These are phyloP conservation scores for Odocoileus hemionus DNA, from an alignment of 2,113 vertebrate species.

Conservation along the genomic window DNA sequence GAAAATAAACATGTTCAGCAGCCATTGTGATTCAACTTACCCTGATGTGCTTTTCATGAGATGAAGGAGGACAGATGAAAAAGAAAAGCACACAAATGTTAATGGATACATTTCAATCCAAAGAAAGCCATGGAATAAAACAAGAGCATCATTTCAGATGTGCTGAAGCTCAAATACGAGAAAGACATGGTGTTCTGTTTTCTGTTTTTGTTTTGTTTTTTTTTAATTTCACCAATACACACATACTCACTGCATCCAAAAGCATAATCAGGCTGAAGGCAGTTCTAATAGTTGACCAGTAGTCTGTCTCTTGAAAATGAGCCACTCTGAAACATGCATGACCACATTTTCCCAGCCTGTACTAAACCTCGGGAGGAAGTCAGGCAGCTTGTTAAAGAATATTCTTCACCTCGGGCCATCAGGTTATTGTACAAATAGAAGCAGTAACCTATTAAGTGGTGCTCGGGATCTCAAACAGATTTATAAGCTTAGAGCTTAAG, in stretches of 20 bases:
- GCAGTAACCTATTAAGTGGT: background rate
- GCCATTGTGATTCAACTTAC: slow-evolving; percentile 89
- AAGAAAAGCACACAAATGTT: slow-evolving; percentile 96
- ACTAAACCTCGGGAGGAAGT: slow-evolving; percentile 8
- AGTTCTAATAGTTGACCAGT: slow-evolving; percentile 40
- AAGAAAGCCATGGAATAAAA: slow-evolving; percentile 77
- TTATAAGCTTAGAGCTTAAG: background rate
- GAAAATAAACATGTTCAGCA: slow-evolving; percentile 87
- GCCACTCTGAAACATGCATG: slow-evolving; percentile 69
- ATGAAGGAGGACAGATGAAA: slow-evolving; percentile 89
- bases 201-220: background rate
- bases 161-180: slow-evolving; percentile 56
- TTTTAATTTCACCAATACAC: background rate
- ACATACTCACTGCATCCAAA: slow-evolving; percentile 50
- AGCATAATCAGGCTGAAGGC: slow-evolving; percentile 4
- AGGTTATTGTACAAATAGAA: background rate
- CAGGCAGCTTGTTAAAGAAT: background rate
- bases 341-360: slow-evolving; percentile 63
- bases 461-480: background rate
- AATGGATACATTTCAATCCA: slow-evolving; percentile 85
- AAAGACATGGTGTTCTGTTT: background rate
- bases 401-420: background rate
- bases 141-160: slow-evolving; percentile 69
- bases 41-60: slow-evolving; percentile 92
- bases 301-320: slow-evolving; percentile 55